These are phyloP conservation scores for Melieria picta DNA, from an alignment of 2,888 invertebrate species.

Conservation along the genomic window DNA sequence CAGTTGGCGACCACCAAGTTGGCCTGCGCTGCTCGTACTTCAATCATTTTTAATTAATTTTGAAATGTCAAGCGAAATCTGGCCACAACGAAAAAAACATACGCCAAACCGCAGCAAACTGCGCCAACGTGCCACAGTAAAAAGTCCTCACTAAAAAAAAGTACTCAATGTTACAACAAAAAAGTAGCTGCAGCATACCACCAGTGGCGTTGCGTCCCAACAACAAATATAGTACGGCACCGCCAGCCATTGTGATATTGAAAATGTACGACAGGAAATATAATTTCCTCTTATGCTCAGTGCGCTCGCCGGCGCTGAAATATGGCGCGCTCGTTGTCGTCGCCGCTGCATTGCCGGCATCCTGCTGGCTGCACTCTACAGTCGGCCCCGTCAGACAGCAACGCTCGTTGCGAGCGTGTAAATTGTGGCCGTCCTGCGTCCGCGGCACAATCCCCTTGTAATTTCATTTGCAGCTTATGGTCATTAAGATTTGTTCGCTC, in stretches of 20 bases:
- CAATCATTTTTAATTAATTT: constrained; percentile 28
- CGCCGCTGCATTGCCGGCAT: background rate
- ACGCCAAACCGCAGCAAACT: background rate
- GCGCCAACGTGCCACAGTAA: background rate
- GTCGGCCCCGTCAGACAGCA: background rate
- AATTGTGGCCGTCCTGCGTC: background rate
- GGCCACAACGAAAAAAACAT: too few relatives aligned
- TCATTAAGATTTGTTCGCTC: constrained; percentile 32
- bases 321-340: constrained; percentile 1
- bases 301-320: too few relatives aligned
- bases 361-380: background rate
- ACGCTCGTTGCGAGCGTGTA: background rate
- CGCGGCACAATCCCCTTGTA: constrained; percentile 18
- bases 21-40: too few relatives aligned
- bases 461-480: constrained; percentile 33
- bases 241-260: constrained; percentile 7
- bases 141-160: background rate
- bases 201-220: background rate
- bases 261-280: constrained; percentile 30
- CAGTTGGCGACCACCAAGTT: too few relatives aligned
- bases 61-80: constrained; percentile 16
- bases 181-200: background rate
- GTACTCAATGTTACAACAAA: background rate
- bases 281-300: constrained; percentile 31
- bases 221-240: background rate